Evolutionary conservation across 1,140 invertebrate genomes (phyloP), one percentile per base, ranked within the genome.

Genomic region (Rhizoglyphus robini): DNA sequence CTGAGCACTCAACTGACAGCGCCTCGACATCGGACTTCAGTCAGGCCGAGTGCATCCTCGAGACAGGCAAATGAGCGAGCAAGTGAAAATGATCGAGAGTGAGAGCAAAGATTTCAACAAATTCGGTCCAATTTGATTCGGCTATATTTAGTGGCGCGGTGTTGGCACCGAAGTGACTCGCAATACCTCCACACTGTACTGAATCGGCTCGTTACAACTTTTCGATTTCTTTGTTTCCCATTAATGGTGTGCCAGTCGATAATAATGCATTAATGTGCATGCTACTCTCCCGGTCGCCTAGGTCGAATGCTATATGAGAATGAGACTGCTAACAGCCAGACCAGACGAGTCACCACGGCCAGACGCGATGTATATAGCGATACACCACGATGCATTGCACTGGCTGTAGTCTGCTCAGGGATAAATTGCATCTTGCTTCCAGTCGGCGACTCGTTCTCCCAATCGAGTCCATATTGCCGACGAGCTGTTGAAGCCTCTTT

Each of bases 171-270:
- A 54, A 23, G 51, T 54, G 51, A 54, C 51, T 54, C 51, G 51
- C 51, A 5, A 54, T 54, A 54, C 51, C 51, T 54, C 51, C 23
- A 54, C 36, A 18, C 8, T 18, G n/a, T n/a, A n/a, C 41, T 46
- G 20, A 54, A 54, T 8, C 20, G 51, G 51, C 51, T 54, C 51
- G 51, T 54, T 54, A 54, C 51, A 54, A 54, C 51, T 54, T 54
- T 54, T 8, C 51, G 51, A 54, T 54, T 54, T 54, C 51, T 54
- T 54, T 54, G 51, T 54, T 54, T 54, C 51, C 51, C 20, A 54
- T 54, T 54, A 54, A 54, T 54, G 51, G 51, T 54, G 51, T 54
- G 8, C 51, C 31, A 54, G 51, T 23, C 20, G 51, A 54, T 8
- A 54, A 54, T 54, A 54, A 54, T 54, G 51, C 51, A 54, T 54